Base-by-base conservation (phyloP, 2,888 invertebrate genomes). In the Mesorhabditis spiculigera region DNA sequence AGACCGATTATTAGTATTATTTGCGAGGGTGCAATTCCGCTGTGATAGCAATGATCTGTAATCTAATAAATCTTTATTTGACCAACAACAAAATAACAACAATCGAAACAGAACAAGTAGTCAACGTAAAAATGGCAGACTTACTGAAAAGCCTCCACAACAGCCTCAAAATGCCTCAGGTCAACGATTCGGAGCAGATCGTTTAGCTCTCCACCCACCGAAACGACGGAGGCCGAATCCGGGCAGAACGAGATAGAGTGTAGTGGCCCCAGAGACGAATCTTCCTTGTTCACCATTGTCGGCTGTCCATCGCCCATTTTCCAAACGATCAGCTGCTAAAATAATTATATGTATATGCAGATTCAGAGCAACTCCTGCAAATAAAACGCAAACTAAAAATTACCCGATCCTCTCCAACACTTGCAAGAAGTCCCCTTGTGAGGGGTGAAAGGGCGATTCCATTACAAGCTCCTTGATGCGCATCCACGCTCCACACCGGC, bases 311-410 rank as follows among this genome's bases (percentile, higher is more conserved):
- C 75, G 50, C 72, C 72, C 13, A 81, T 70, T 66, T 81, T 80
- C 82, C 82, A 82, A 8, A 82, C 70, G 65, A 75, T 76, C 71
- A 81, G 65, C 71, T 78, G 77, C 82, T 82, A 68, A 61, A 81
- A 72, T 28, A 43, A n/a, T 44, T 8, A 13, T 68, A 43, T n/a
- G 62, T 44, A 58, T 67, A 61, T 8, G 5, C 28, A 45, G 63
- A 1, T 5, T 5, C 58, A 42, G 16, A 8, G 16, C 41, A 63
- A 13, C 43, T 13, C 5, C 65, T 10, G 43, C 44, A 65, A 65
- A 65, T 1, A 65, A 13, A n/a, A 65, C 8, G 8, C 6, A 65
- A 65, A 41, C 16, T 43, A 3, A 8, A 13, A 70, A 72, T 43
- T 63, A 82, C 82, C 73, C 79, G 68, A 72, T 80, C 79, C 45